Base-by-base conservation (phyloP, 2,888 invertebrate species). In the Drosophila neotestacea region DNA sequence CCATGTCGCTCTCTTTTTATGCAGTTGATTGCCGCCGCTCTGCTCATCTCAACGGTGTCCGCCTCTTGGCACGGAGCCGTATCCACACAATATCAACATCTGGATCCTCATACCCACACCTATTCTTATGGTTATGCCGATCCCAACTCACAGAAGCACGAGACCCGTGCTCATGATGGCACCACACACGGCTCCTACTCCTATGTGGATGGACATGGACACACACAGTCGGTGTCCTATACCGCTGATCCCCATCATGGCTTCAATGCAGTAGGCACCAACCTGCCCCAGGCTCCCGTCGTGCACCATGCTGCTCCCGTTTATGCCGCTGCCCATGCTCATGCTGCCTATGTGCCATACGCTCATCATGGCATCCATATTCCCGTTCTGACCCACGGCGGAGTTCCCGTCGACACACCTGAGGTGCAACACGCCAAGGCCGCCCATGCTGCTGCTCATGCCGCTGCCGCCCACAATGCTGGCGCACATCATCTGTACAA, bases 161-260 rank as follows among this genome's bases (percentile, higher is more conserved):
- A 95, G 91, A 93, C 94, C 0, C 94, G 94, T 66, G 92, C 94
- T 4, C 92, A 94, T 63, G 94, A 95, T 84, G 95, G 95, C 11
- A 93, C 94, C 13, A 95, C 94, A 4, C 93, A 94, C 66, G 95
- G 95, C 51, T 94, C 94, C 46, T 96, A 95, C 89, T 95, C 95
- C 41, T 96, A 95, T 89, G 94, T 95, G 62, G 95, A 96, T 89
- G 95, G 94, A 13, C 93, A 95, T 85, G 95, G 95, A 2, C 92
- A 94, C 62, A 90, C 95, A 9, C 95, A 95, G 90, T 94, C 94
- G 38, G 95, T 95, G 27, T 94, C 94, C 66, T 95, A 95, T 86
- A 93, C 94, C 28, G 94, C 95, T 6, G 95, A 95, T 92, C 92
- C 93, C 1, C 93, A 95, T 83, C 93, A 94, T 82, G 95, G 95